phyloP scores from a whole-genome alignment of 2,113 vertebrate species.

The Lagopus muta region DNA sequence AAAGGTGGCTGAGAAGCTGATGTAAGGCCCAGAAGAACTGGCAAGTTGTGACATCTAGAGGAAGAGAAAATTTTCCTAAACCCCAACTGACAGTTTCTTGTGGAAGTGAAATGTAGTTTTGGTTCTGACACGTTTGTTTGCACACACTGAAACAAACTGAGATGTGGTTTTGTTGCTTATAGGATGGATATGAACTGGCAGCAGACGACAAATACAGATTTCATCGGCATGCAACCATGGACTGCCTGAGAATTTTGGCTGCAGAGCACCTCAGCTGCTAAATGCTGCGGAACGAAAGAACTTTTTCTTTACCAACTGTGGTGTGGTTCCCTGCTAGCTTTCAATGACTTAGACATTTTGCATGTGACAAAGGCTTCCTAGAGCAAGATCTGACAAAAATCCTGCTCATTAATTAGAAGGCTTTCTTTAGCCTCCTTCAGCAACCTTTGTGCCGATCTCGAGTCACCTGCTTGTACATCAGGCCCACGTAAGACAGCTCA shows the following conservation, averaged over 20 bases:
- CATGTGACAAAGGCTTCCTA: neutral
- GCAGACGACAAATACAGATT: neutral
- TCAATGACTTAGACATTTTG: neutral
- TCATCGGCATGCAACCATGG: neutral
- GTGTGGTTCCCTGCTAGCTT: neutral
- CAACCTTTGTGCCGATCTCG: neutral
- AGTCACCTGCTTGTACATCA: neutral
- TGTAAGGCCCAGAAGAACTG: neutral
- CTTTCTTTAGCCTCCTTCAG: neutral
- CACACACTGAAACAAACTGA: neutral
- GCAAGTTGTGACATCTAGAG: neutral
- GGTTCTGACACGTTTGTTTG: neutral
- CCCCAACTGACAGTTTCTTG: neutral
- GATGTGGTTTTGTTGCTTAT: fast-evolving
- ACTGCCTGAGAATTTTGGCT: neutral
- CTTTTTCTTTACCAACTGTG: neutral
- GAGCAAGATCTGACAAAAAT: neutral
- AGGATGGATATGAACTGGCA: neutral
- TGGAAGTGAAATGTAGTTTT: neutral
- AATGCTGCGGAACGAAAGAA: neutral
- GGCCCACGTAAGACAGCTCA: neutral
- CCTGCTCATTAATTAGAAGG: neutral
- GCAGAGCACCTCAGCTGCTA: neutral
- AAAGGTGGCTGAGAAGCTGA: neutral
- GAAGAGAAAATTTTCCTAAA: neutral